phyloP scores from a whole-genome alignment of 1,140 invertebrate species.

The Meloidogyne chitwoodi region DNA sequence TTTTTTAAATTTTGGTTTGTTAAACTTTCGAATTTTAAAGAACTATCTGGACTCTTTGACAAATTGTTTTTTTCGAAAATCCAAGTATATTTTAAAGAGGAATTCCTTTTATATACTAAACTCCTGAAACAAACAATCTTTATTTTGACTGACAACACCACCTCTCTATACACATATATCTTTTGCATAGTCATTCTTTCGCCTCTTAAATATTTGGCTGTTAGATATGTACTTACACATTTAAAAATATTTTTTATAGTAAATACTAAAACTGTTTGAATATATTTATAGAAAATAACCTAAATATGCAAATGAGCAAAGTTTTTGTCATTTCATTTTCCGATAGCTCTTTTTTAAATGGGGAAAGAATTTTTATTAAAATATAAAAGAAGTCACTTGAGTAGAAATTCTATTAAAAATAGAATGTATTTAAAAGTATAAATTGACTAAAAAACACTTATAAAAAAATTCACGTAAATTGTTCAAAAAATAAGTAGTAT shows the following conservation, averaged over 20 bases:
- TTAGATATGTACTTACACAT: neutral
- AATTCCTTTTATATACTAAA: neutral
- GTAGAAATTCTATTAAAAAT: neutral
- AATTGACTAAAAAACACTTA: no score
- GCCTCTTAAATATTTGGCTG: neutral
- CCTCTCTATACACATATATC: neutral
- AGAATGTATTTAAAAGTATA: no score
- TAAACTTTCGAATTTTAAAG: no score
- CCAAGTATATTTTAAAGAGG: neutral
- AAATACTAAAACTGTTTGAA: neutral
- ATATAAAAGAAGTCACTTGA: neutral
- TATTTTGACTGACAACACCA: neutral
- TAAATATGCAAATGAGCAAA: neutral
- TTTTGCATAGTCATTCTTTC: neutral
- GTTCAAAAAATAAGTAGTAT: no score
- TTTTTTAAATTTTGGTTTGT: no score
- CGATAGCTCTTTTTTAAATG: neutral
- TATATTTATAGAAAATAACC: neutral
- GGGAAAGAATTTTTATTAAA: neutral
- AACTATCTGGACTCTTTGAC: no score
- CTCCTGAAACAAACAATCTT: neutral
- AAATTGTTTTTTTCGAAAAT: neutral
- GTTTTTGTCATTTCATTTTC: neutral
- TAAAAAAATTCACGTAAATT: no score
- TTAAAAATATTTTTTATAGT: neutral